A percentile compares a stretch with the other conserved stretches of the same genome.
Evolutionary conservation across 2,113 vertebrate species (phyloP).

Genomic region (Neotoma lepida): DNA sequence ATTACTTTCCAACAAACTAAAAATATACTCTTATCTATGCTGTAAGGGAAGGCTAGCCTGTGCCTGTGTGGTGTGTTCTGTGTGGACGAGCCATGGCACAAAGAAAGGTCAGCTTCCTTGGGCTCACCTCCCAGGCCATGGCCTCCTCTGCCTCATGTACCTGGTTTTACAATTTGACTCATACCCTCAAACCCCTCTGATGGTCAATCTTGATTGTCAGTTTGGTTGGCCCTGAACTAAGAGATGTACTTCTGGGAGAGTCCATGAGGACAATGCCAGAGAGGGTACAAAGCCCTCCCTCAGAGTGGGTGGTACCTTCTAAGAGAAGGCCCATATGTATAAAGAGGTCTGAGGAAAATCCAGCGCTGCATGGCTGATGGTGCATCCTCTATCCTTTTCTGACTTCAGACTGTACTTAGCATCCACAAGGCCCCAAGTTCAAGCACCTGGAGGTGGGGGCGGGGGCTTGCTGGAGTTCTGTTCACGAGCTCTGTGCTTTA

Average conservation of each 20-base stretch:
- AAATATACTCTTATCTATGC: no score
- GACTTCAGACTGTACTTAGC: not conserved
- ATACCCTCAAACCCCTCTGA: not conserved
- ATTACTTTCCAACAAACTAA: not conserved
- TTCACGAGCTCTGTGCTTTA: not conserved
- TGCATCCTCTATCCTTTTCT: no score
- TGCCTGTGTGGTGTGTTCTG: no score
- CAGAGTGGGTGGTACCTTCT: not conserved
- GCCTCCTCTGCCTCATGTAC: not conserved
- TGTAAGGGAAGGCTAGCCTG: not conserved
- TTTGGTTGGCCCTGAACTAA: not conserved
- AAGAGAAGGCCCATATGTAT: not conserved
- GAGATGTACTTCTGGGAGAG: not conserved
- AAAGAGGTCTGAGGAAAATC: not conserved
- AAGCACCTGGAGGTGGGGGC: not conserved
- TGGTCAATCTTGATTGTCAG: not conserved
- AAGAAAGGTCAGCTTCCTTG: not conserved
- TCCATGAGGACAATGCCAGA: not conserved
- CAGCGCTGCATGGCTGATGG: fast-evolving
- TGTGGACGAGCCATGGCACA: not conserved
- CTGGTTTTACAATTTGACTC: not conserved
- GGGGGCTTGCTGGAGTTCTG: not conserved
- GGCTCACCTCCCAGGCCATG: not conserved
- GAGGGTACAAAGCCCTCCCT: not conserved
- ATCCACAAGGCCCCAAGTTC: not conserved